Conservation (phyloP, 2,888 invertebrate genomes). For the Graphium colonna region DNA sequence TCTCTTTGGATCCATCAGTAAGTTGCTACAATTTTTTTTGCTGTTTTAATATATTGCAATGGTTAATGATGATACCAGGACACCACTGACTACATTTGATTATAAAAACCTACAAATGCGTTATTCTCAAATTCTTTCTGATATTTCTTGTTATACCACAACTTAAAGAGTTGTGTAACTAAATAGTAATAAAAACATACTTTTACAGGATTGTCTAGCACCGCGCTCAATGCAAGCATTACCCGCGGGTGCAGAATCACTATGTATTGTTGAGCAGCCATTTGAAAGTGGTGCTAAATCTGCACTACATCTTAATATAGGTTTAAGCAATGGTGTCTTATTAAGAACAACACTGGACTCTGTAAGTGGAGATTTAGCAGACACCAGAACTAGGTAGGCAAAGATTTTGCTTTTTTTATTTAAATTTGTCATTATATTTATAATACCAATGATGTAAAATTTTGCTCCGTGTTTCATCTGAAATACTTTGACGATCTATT, state of each 20-base stretch:
- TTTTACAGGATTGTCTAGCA: constrained; percentile 90
- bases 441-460: constrained; percentile 60
- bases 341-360: constrained; percentile 96
- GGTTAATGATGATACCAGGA: constrained; percentile 76
- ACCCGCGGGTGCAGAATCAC: constrained; percentile 96
- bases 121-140: constrained; percentile 66
- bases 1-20: constrained; percentile 96
- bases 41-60: too few relatives aligned
- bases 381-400: constrained; percentile 92
- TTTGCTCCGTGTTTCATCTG: constrained; percentile 83
- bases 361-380: constrained; percentile 97
- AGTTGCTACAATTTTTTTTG: constrained; percentile 40
- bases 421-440: background rate
- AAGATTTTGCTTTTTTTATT: background rate
- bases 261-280: constrained; percentile 95
- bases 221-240: constrained; percentile 98
- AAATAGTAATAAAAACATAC: too few relatives aligned
- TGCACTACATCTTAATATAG: constrained; percentile 96
- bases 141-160: too few relatives aligned
- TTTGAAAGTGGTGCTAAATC: constrained; percentile 84
- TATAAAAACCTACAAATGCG: constrained; percentile 74
- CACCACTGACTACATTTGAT: constrained; percentile 75
- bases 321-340: constrained; percentile 97
- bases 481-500: constrained; percentile 76
- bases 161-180: too few relatives aligned